phyloP scores from a whole-genome alignment of 92 coral and sea anemone genomes.

The Epizoanthus rinbou region DNA sequence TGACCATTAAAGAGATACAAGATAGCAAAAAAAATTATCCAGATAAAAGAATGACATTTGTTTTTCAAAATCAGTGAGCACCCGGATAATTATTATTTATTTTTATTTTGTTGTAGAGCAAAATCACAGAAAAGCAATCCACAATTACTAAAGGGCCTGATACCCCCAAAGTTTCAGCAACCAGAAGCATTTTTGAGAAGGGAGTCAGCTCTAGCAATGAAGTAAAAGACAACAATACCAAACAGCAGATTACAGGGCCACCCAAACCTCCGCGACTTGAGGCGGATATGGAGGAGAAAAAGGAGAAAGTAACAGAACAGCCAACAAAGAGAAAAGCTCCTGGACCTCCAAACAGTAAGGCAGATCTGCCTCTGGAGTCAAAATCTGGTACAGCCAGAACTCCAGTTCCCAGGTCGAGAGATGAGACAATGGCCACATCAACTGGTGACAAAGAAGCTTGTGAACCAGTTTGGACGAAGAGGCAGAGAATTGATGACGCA shows the following conservation, averaged over 20 bases:
- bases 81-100: not conserved
- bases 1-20: too few relatives aligned
- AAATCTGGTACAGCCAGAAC: not conserved
- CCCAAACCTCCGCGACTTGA: slow-evolving; percentile 81
- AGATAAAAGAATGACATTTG: too few relatives aligned
- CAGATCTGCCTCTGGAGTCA: not conserved
- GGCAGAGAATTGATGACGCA: slow-evolving; percentile 19
- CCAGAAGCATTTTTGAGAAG: slow-evolving; percentile 74
- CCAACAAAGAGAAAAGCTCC: slow-evolving; percentile 78
- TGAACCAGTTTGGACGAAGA: slow-evolving; percentile 30
- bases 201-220: not conserved
- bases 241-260: slow-evolving; percentile 54
- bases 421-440: not conserved
- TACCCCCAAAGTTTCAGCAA: slow-evolving; percentile 68
- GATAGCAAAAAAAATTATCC: too few relatives aligned
- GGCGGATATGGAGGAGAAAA: slow-evolving; percentile 39
- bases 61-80: not conserved
- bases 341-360: slow-evolving; percentile 53
- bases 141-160: slow-evolving; percentile 20
- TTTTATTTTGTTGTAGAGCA: slow-evolving; percentile 39
- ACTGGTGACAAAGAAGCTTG: slow-evolving; percentile 17
- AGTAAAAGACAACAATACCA: not conserved
- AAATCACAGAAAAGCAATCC: slow-evolving; percentile 29
- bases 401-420: slow-evolving; percentile 35
- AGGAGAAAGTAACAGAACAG: slow-evolving; percentile 37